Evolutionary conservation across 2,888 invertebrate genomes (phyloP).

Genomic region (Drosophila peninsularis): DNA sequence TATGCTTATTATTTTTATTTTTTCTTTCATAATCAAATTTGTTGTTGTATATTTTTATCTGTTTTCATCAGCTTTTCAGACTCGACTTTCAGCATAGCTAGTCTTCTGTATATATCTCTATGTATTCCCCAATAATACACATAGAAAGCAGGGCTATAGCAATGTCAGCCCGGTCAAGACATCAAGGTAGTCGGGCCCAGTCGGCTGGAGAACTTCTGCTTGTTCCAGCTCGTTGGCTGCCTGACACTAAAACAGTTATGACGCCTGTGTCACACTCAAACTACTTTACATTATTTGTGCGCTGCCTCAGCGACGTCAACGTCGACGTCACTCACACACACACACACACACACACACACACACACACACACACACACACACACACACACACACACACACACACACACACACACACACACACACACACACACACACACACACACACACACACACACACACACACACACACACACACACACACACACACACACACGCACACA

Average conservation of each 20-base stretch:
- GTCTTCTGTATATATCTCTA: no score
- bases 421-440: constrained; percentile 53
- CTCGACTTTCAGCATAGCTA: no score
- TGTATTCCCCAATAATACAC: no score
- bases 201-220: neutral
- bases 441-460: constrained; percentile 57
- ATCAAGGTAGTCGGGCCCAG: neutral
- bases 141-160: neutral
- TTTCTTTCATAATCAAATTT: no score
- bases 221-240: constrained; percentile 28
- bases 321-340: constrained; percentile 63
- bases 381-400: constrained; percentile 51
- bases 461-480: constrained; percentile 54
- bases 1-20: no score
- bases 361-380: constrained; percentile 47
- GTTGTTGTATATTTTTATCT: no score
- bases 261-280: constrained; percentile 74
- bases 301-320: constrained; percentile 54
- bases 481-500: constrained; percentile 44
- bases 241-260: constrained; percentile 67
- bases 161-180: neutral
- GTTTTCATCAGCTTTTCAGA: neutral
- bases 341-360: constrained; percentile 19
- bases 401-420: constrained; percentile 52
- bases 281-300: constrained; percentile 73